Percentiles rank a stretch among this genome's conserved stretches.
phyloP scores from a whole-genome alignment of 2,888 invertebrate genomes.

The Caenorhabditis macrosperma region DNA sequence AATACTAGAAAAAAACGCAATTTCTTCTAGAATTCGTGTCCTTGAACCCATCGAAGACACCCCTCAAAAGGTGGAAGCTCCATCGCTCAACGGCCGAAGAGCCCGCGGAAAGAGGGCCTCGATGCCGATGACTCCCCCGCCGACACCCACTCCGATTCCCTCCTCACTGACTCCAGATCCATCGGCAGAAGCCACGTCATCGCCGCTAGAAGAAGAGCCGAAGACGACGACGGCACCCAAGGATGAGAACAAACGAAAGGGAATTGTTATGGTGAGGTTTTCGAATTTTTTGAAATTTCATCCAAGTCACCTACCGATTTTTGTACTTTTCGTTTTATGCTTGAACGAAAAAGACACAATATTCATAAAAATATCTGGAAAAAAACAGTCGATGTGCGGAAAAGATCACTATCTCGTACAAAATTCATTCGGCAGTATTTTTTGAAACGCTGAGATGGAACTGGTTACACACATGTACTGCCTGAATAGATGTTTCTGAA shows the following conservation, averaged over 20 bases:
- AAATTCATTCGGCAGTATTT: too few relatives aligned
- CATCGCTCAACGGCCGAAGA: conserved; percentile 44
- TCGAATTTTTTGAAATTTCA: too few relatives aligned
- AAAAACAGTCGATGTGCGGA: too few relatives aligned
- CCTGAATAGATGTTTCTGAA: too few relatives aligned
- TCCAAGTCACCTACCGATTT: too few relatives aligned
- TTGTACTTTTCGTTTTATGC: too few relatives aligned
- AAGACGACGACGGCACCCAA: not conserved
- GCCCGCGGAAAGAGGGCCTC: conserved; percentile 25
- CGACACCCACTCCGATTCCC: conserved; percentile 17
- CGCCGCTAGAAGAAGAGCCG: not conserved
- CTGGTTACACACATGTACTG: too few relatives aligned
- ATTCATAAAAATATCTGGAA: too few relatives aligned
- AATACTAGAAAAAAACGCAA: too few relatives aligned
- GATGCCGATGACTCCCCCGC: conserved; percentile 8
- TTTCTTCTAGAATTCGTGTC: conserved; percentile 58
- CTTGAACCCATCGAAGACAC: conserved; percentile 55
- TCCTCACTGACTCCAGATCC: conserved; percentile 16
- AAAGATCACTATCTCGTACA: too few relatives aligned
- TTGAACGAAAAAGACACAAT: too few relatives aligned
- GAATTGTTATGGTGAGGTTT: conserved; percentile 56
- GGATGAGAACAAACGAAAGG: conserved; percentile 39
- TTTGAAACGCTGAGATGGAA: too few relatives aligned
- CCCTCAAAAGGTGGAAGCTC: conserved; percentile 7
- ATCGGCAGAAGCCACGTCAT: not conserved